Conservation (phyloP, 1,140 invertebrate genomes). For the Globodera ellingtonae region DNA sequence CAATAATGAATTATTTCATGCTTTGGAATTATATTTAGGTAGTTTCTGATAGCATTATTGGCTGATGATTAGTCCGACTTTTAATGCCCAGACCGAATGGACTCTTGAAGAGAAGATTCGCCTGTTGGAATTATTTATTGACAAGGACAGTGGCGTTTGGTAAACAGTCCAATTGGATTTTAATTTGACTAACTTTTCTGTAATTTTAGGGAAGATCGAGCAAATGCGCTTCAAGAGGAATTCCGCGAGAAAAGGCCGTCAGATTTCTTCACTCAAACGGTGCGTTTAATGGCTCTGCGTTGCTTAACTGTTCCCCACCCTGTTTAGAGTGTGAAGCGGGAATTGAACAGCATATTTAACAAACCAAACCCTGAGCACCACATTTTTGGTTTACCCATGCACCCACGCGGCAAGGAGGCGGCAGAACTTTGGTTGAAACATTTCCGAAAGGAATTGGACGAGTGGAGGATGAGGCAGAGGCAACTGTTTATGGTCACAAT, state of each 20-base stretch:
- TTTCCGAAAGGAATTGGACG: conserved; percentile 26
- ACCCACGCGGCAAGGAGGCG: conserved; percentile 37
- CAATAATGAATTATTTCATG: no score
- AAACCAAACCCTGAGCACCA: conserved; percentile 33
- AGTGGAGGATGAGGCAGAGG: conserved; percentile 8
- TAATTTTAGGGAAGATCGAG: conserved; percentile 20
- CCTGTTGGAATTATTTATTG: conserved; percentile 28
- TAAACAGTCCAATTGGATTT: not conserved
- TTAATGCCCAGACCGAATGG: no score
- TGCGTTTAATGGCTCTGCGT: not conserved
- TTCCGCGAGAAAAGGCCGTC: conserved; percentile 13
- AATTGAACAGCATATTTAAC: conserved; percentile 27
- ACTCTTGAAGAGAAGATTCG: conserved; percentile 31
- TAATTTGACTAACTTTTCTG: not conserved
- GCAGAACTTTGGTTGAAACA: conserved; percentile 39
- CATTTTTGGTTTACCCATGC: conserved; percentile 28
- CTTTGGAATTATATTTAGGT: no score
- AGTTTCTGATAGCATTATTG: no score
- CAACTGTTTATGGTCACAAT: conserved; percentile 30
- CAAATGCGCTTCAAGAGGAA: conserved; percentile 25
- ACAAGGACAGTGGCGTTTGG: conserved; percentile 16
- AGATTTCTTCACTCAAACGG: conserved; percentile 25
- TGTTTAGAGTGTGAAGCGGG: conserved; percentile 21
- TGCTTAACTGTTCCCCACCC: not conserved
- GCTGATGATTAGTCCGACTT: no score